A percentile compares a stretch with the other conserved stretches of the same genome.
phyloP scores from a whole-genome alignment of 2,113 vertebrate species.

The Alectura lathami region DNA sequence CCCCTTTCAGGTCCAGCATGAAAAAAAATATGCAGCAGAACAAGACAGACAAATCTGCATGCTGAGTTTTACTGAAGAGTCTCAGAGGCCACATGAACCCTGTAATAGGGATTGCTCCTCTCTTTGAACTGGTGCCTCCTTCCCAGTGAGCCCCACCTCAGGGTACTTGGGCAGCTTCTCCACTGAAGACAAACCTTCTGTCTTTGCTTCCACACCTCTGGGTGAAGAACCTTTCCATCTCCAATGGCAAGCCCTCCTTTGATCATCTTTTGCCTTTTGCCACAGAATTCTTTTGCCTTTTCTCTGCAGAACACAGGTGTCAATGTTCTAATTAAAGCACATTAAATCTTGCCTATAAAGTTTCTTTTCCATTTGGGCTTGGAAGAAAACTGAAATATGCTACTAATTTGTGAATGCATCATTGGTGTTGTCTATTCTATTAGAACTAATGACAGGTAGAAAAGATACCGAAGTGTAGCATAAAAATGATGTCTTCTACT shows the following conservation, averaged over 20 bases:
- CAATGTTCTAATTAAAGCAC: slow-evolving; percentile 5
- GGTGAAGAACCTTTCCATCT: background rate
- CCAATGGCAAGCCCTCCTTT: background rate
- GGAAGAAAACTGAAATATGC: background rate
- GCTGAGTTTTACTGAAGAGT: background rate
- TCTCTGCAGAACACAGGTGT: background rate
- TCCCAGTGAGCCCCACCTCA: background rate
- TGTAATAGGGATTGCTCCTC: background rate
- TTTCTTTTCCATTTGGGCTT: slow-evolving; percentile 14
- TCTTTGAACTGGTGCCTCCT: background rate
- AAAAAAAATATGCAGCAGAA: background rate
- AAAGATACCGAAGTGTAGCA: background rate
- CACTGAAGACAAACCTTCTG: background rate
- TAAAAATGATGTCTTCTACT: slow-evolving; percentile 17
- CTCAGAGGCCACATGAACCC: background rate
- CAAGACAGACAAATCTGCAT: background rate
- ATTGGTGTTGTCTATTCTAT: slow-evolving; percentile 6
- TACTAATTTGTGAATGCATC: background rate
- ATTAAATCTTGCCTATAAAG: slow-evolving; percentile 12
- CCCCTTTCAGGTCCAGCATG: background rate
- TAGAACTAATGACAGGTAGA: slow-evolving; percentile 51
- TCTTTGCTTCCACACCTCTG: background rate
- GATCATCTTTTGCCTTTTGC: no score
- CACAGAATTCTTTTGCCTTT: background rate
- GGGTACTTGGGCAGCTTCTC: background rate